Evolutionary conservation across 92 coral and sea anemone species (phyloP), one percentile per base, ranked within the genome.

Genomic region (Parazoanthus darwini): DNA sequence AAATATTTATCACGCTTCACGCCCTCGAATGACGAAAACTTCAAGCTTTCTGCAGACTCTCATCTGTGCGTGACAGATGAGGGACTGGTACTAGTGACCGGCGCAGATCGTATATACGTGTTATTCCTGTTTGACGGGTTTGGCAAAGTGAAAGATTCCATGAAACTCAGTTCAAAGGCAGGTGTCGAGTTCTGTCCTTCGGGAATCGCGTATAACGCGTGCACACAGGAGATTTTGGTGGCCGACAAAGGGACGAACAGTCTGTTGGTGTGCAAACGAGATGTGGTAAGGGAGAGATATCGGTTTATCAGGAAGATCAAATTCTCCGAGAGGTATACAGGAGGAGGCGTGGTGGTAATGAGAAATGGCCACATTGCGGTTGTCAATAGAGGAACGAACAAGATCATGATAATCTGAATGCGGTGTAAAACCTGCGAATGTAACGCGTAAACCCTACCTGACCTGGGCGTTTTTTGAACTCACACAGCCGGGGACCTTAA

Each of bases 351-450:
- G 5, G 82, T 86, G 8, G 85, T 91, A 5, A 93, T 91, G 35
- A 88, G 85, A 66, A 91, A 93, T 76, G 95, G 95, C 42, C 93
- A 93, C 86, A 89, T 91, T 85, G 95, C 93, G 23, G 92, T 93
- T 46, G 95, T 93, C 4, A 91, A 87, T 87, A 85, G 90, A 81
- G 78, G 85, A 80, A 82, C 79, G 14, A 82, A 82, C 74, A 81
- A 72, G 65, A 76, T 88, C 29, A 78, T 78, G 9, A 79, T 88
- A 16, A 78, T 88, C 23, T 88, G 51, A 76, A 36, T 33, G 29
- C 25, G 26, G 9, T 51, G 39, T 63, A 22, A 46, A 15, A 3
- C 25, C 20, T 50, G 44, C 37, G 10, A 46, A 44, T 8, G 0
- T 14, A 29, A 14, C 8, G 66, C 23, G 5, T 18, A 23, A 23